Base-by-base conservation (phyloP, 2,113 vertebrate species). In the Mus musculus region DNA sequence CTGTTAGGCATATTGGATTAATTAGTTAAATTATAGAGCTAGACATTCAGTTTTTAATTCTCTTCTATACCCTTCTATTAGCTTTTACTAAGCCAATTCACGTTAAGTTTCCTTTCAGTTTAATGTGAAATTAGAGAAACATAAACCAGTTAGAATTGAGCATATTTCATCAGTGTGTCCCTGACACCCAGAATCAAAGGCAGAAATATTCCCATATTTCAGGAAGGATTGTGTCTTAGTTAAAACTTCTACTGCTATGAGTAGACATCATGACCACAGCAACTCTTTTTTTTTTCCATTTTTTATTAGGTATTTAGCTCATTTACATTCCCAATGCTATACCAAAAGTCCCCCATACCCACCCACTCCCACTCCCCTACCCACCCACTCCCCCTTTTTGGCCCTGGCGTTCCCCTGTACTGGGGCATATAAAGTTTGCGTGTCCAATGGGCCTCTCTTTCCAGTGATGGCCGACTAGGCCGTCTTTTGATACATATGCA, bases 41-140 rank as follows among this genome's bases (percentile, higher is more conserved):
- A 71, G n/a, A 72, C 42, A 67, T 88, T 69, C 33, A 36, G 22
- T 63, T 94, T 94, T 85, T 46, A 46, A 69, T 95, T 88, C 42
- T 88, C 59, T 49, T 65, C 69, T 30, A 92, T 94, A 61, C 16
- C 67, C 39, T 36, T 78, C 17, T 78, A 4, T 36, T 90, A 65
- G 76, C 20, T 56, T 52, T 76, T 61, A 52, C 39, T 73, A 94
- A 90, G 36, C 0, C 17, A 22, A 39, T 49, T 26, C n/a, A 5
- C 75, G 8, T 28, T 78, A 14, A 39, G 11, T 56, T 42, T 89
- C 30, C n/a, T 54, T 81, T 72, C 46, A n/a, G 36, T 56, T 92
- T 89, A 59, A 63, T 49, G 6, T 85, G 6, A 90, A 63, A 16
- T n/a, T 63, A 26, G 6, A 92, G 90, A 87, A 92, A 88, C 7